These are phyloP conservation scores for Automeris io DNA, from an alignment of 2,888 invertebrate species.

Conservation along the genomic window DNA sequence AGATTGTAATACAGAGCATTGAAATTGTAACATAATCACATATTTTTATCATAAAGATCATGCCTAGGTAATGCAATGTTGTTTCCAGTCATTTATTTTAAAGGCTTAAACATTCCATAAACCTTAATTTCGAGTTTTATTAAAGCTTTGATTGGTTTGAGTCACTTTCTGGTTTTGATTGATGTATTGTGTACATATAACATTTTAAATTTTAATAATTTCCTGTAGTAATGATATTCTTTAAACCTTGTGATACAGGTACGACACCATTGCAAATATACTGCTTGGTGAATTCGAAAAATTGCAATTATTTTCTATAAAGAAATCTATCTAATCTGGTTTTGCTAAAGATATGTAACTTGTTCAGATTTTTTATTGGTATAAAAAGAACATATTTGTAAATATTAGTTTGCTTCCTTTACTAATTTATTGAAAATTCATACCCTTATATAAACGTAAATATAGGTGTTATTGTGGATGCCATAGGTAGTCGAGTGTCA, in stretches of 20 bases:
- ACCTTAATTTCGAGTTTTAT: constrained; percentile 53
- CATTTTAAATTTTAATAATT: constrained; percentile 16
- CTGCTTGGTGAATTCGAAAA: not conserved
- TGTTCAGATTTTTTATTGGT: constrained; percentile 2
- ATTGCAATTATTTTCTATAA: constrained; percentile 3
- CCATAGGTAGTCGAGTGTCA: constrained; percentile 34
- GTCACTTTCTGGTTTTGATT: constrained; percentile 29
- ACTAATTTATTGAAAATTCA: constrained; percentile 65
- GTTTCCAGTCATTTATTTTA: constrained; percentile 52
- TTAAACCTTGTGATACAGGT: not conserved
- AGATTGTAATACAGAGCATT: constrained; percentile 25
- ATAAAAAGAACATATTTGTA: constrained; percentile 42
- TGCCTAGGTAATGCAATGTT: constrained; percentile 28
- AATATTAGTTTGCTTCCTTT: constrained; percentile 68
- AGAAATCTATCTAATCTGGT: not conserved
- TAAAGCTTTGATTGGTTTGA: constrained; percentile 54
- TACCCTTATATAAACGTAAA: constrained; percentile 47
- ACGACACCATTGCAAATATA: too few relatives aligned
- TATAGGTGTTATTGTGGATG: constrained; percentile 53
- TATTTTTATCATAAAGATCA: constrained; percentile 14
- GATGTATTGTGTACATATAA: constrained; percentile 32
- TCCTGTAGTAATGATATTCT: not conserved
- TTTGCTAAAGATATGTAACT: constrained; percentile 1
- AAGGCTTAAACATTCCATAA: constrained; percentile 74
- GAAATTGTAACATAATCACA: not conserved